Conservation (phyloP, 2,797 vertebrate genomes). For the Microctenopoma stevenorrisi region DNA sequence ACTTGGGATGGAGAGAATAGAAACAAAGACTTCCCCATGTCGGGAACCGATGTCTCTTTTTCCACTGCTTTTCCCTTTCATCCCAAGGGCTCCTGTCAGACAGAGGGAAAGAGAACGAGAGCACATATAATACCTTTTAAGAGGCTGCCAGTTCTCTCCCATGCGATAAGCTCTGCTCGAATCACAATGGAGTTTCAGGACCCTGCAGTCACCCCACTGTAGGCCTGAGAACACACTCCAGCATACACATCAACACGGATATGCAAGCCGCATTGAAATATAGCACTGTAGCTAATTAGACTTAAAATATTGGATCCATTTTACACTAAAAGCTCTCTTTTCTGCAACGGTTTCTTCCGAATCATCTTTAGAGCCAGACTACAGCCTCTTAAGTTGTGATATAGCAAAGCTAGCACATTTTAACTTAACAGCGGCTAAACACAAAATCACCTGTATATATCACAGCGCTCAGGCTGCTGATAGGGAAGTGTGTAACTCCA, state of each 20-base stretch:
- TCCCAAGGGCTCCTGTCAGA: constrained; percentile 82
- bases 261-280: constrained; percentile 66
- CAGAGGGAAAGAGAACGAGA: constrained; percentile 81
- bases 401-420: constrained; percentile 13
- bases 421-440: constrained; percentile 13
- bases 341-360: constrained; percentile 10
- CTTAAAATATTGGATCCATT: constrained; percentile 42
- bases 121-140: constrained; percentile 85
- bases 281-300: constrained; percentile 69
- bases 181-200: constrained; percentile 83
- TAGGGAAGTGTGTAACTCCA: constrained; percentile 52
- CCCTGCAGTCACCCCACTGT: constrained; percentile 79
- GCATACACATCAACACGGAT: constrained; percentile 71
- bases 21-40: constrained; percentile 86
- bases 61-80: constrained; percentile 81
- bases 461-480: constrained; percentile 38
- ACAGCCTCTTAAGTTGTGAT: constrained; percentile 17
- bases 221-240: constrained; percentile 78
- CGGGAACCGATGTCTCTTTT: constrained; percentile 84
- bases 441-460: constrained; percentile 17
- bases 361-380: constrained; percentile 20
- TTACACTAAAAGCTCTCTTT: constrained; percentile 19
- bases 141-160: constrained; percentile 83
- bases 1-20: constrained; percentile 83
- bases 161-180: constrained; percentile 84